Base-by-base conservation (phyloP, 2,113 vertebrate genomes). In the Ammodramus savannarum region DNA sequence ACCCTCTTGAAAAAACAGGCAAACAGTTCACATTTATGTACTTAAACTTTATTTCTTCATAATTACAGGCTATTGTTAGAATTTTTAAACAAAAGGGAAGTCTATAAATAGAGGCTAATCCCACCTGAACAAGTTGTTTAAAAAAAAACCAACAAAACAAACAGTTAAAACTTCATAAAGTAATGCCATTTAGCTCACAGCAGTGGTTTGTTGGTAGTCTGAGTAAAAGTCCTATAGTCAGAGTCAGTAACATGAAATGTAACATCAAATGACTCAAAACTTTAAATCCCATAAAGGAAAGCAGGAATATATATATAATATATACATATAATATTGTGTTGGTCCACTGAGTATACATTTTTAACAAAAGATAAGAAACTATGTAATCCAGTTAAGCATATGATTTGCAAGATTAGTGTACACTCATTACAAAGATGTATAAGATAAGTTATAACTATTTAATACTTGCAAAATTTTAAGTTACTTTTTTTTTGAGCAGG, bases 31-130 rank as follows among this genome's bases (percentile, higher is more conserved):
- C 51, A 65, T 72, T 97, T 98, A 94, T 84, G 82, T 98, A 97
- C 87, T 98, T 98, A 96, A 97, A 98, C 87, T 97, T 98, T 98
- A 98, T 98, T 98, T 98, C 95, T 95, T 98, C 91, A 97, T 98
- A 98, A 98, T 99, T 98, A 99, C 98, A 99, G 97, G 97, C 97
- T 98, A 97, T 95, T 98, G 97, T 98, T 98, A 98, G 98, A 97
- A 98, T 98, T 98, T 97, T 98, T 97, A 98, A 98, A 98, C 97
- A 97, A 97, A 96, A 96, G 75, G 95, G 94, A 97, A 95, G 97
- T 98, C 97, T 97, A 97, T 97, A 97, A 98, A 98, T 97, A 98
- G 91, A 97, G 90, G 89, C 92, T 97, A 97, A 96, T 96, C 90
- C 93, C 97, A 96, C 91, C 83, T 95, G 93, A 97, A 97, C 67